phyloP scores from a whole-genome alignment of 2,113 vertebrate genomes.

The Oriolus oriolus region DNA sequence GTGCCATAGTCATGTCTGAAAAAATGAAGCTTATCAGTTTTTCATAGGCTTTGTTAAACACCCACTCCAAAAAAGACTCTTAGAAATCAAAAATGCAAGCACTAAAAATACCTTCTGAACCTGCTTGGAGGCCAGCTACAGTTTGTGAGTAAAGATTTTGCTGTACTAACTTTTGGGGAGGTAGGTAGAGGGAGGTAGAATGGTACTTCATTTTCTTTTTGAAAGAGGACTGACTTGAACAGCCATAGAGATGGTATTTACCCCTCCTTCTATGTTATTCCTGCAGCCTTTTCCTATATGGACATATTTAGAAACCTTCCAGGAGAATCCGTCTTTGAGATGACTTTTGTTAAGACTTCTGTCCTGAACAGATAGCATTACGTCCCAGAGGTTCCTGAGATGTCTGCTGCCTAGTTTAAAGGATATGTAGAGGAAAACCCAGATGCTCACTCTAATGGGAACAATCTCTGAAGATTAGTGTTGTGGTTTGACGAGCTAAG shows the following conservation, averaged over 20 bases:
- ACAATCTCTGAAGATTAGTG: background rate
- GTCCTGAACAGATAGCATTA: background rate
- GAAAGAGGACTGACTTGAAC: background rate
- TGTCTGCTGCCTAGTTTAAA: background rate
- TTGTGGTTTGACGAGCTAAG: no score
- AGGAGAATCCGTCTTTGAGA: background rate
- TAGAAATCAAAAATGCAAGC: background rate
- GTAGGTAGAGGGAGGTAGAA: background rate
- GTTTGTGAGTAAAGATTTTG: background rate
- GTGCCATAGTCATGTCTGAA: background rate
- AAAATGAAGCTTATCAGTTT: background rate
- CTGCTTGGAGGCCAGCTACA: background rate
- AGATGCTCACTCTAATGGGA: background rate
- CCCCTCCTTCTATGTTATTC: background rate
- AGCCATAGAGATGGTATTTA: background rate
- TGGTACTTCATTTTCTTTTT: background rate
- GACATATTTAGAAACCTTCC: background rate
- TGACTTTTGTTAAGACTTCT: background rate
- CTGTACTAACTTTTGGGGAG: background rate
- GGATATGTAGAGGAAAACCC: background rate
- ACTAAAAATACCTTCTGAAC: background rate
- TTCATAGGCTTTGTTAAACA: background rate
- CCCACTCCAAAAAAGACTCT: accelerated
- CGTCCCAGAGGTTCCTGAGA: background rate
- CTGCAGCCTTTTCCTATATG: background rate